phyloP scores from a whole-genome alignment of 2,797 vertebrate species.

The Sebastolobus alascanus region DNA sequence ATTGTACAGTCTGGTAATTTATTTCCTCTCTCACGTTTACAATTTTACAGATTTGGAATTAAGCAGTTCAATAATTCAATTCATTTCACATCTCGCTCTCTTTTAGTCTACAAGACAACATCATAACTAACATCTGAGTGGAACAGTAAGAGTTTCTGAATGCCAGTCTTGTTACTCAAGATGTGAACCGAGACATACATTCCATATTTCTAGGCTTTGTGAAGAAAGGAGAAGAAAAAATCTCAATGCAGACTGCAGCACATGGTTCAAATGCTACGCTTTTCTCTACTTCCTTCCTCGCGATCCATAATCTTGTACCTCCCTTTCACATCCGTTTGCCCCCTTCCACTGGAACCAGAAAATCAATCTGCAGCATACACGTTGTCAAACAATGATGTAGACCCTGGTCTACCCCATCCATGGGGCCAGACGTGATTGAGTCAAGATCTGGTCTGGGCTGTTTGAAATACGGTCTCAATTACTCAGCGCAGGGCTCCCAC shows the following conservation, averaged over 20 bases:
- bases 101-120: background rate
- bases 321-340: conserved; percentile 65
- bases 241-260: conserved; percentile 15
- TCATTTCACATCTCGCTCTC: background rate
- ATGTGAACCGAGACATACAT: background rate
- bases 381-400: conserved; percentile 76
- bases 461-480: conserved; percentile 80
- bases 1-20: background rate
- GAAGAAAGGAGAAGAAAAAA: conserved; percentile 17
- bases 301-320: conserved; percentile 46
- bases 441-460: conserved; percentile 75
- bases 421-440: conserved; percentile 73
- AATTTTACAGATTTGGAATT: conserved; percentile 2
- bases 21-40: background rate
- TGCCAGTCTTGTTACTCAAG: background rate
- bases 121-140: background rate
- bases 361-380: conserved; percentile 70
- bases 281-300: conserved; percentile 58
- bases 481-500: conserved; percentile 58
- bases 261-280: conserved; percentile 62
- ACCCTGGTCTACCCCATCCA: conserved; percentile 64
- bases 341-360: conserved; percentile 60
- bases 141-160: conserved; percentile 5
- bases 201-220: background rate
- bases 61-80: background rate